Percentiles rank a stretch among this genome's conserved stretches.
Conservation (phyloP, 2,113 vertebrate genomes). For the Alces alces region DNA sequence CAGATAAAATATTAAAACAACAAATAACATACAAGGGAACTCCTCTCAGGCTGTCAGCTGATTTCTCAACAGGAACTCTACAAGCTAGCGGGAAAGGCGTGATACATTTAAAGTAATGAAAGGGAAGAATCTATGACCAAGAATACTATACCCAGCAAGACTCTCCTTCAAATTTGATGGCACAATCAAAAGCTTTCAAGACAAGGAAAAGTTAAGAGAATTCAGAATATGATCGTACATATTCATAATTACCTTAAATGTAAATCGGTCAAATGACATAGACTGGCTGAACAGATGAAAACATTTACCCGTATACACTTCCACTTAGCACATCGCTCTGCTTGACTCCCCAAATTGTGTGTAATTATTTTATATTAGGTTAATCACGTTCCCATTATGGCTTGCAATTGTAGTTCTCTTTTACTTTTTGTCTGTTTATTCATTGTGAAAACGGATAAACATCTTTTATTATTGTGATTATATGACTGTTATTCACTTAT, state of each 20-base stretch:
- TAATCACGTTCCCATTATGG: not conserved
- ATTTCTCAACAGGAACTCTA: not conserved
- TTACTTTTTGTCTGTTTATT: not conserved
- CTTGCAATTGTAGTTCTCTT: not conserved
- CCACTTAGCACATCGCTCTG: not conserved
- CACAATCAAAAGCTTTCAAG: not conserved
- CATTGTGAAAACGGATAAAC: not conserved
- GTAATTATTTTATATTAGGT: not conserved
- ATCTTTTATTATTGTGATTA: not conserved
- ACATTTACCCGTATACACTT: not conserved
- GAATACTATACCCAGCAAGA: not conserved
- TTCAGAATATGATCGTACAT: not conserved
- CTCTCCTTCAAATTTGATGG: not conserved
- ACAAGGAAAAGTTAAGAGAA: not conserved
- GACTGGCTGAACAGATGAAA: not conserved
- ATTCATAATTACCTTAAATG: not conserved
- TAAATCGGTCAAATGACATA: not conserved
- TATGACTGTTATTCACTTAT: not conserved
- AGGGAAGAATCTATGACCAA: not conserved
- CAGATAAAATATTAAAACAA: not conserved
- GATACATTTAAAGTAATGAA: not conserved
- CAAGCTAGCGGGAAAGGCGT: not conserved
- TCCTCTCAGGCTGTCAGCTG: not conserved
- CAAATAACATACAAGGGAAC: not conserved
- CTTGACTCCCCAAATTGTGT: not conserved